Base-by-base conservation (phyloP, 2,113 vertebrate genomes). In the Rafetus swinhoei region DNA sequence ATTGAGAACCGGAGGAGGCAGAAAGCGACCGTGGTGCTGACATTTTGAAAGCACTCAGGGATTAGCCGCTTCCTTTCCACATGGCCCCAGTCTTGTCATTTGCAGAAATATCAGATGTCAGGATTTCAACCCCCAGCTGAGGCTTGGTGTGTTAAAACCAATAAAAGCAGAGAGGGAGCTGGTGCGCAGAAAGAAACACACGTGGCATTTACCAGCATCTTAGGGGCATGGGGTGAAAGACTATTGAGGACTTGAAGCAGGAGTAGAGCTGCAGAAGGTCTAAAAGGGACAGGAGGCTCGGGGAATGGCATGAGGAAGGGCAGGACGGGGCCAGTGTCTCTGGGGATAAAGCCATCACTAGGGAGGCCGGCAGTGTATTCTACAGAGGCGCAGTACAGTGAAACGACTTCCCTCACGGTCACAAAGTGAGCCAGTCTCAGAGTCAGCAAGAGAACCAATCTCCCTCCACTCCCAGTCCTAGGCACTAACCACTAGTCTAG, bases 261-360 rank as follows among this genome's bases (percentile, higher is more conserved):
- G 14, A 92, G 79, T 50, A 7, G 15, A 53, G 35, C 14, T 55
- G 45, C 19, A 1, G 0, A n/a, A 53, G 2, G 5, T 12, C 3
- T 84, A 50, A 55, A 81, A 54, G 60, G 82, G 83, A 54, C 9
- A 16, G 54, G 55, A 60, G 0, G 0, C 0, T 24, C 0, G 2
- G 45, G 52, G 45, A 1, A 5, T 22, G 1, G 65, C 32, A 81
- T 1, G 45, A 0, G 0, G 39, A 1, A 29, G 21, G 50, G 22
- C 11, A 24, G 19, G 55, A 35, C 52, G 2, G 39, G 32, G 52
- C 29, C 21, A 21, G 11, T 19, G 19, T 39, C 35, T 22, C 35
- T 74, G 35, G 35, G 22, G 72, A 39, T 11, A 74, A 14, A 77
- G 39, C 22, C 39, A 50, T 25, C 45, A 25, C 13, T 50, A 11